A percentile compares a stretch with the other conserved stretches of the same genome.
Evolutionary conservation across 1,140 invertebrate species (phyloP).

Genomic region (Antheraea mylitta): DNA sequence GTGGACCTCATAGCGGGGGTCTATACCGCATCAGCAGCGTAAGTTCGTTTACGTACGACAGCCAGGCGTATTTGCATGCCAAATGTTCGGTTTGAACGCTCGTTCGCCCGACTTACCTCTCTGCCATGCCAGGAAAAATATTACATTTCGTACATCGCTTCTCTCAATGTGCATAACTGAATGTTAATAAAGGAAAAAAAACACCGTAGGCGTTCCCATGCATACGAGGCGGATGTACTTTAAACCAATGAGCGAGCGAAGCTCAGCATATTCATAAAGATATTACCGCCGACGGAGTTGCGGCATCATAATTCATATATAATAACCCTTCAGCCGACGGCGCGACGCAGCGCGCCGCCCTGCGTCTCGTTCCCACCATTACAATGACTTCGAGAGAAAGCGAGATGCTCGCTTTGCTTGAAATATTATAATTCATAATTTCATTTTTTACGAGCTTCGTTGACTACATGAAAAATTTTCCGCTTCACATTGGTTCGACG

Average conservation of each 20-base stretch:
- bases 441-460: constrained; percentile 57
- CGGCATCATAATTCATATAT: constrained; percentile 78
- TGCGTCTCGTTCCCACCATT: constrained; percentile 60
- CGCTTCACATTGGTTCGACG: constrained; percentile 35
- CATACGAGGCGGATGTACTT: constrained; percentile 67
- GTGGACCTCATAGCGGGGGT: constrained; percentile 71
- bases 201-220: constrained; percentile 71
- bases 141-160: constrained; percentile 74
- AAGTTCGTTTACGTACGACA: constrained; percentile 77
- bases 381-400: constrained; percentile 39
- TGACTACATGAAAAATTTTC: constrained; percentile 37
- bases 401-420: constrained; percentile 51
- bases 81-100: constrained; percentile 67
- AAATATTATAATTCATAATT: constrained; percentile 77
- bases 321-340: constrained; percentile 74
- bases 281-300: constrained; percentile 74
- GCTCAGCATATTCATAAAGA: constrained; percentile 76
- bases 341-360: constrained; percentile 54
- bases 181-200: constrained; percentile 75
- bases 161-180: constrained; percentile 75
- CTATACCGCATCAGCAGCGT: constrained; percentile 71
- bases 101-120: constrained; percentile 66
- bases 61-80: constrained; percentile 74
- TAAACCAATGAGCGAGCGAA: constrained; percentile 70
- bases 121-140: constrained; percentile 61